phyloP scores from a whole-genome alignment of 92 coral and sea anemone genomes.

The Parazoanthus swiftii region DNA sequence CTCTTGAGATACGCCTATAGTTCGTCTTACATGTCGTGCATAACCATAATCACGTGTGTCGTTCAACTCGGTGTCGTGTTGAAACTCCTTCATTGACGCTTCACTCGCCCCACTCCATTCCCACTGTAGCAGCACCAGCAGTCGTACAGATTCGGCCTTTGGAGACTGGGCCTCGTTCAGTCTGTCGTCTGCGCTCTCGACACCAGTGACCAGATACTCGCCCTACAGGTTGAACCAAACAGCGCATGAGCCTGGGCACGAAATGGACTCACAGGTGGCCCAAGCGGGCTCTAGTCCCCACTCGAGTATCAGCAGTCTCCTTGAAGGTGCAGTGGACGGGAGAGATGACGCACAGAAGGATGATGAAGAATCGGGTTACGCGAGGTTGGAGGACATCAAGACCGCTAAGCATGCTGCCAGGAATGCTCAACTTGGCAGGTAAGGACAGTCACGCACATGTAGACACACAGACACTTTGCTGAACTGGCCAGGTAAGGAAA shows the following conservation, averaged over 20 bases:
- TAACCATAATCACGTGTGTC: conserved; percentile 33
- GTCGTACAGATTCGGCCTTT: conserved; percentile 77
- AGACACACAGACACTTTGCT: too few species aligned
- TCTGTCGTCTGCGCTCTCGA: conserved; percentile 55
- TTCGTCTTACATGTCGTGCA: conserved; percentile 26
- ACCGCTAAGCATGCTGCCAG: conserved; percentile 42
- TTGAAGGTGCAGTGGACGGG: conserved; percentile 45
- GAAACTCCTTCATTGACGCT: conserved; percentile 39
- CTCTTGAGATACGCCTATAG: not conserved
- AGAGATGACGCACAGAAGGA: conserved; percentile 42
- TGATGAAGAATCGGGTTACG: conserved; percentile 86
- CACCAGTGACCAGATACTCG: conserved; percentile 63
- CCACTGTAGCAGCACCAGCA: conserved; percentile 78
- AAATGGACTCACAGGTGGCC: conserved; percentile 43
- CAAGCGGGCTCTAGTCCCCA: conserved; percentile 43
- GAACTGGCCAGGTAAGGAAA: too few species aligned
- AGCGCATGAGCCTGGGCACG: conserved; percentile 34
- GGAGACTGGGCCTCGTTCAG: conserved; percentile 61
- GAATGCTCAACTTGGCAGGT: conserved; percentile 41
- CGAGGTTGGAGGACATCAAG: conserved; percentile 81
- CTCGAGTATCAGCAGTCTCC: conserved; percentile 46
- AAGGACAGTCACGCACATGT: not conserved
- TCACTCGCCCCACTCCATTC: conserved; percentile 48
- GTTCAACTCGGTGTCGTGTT: conserved; percentile 32
- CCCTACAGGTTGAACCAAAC: conserved; percentile 57